phyloP scores from a whole-genome alignment of 2,113 vertebrate genomes.

The Willisornis vidua region DNA sequence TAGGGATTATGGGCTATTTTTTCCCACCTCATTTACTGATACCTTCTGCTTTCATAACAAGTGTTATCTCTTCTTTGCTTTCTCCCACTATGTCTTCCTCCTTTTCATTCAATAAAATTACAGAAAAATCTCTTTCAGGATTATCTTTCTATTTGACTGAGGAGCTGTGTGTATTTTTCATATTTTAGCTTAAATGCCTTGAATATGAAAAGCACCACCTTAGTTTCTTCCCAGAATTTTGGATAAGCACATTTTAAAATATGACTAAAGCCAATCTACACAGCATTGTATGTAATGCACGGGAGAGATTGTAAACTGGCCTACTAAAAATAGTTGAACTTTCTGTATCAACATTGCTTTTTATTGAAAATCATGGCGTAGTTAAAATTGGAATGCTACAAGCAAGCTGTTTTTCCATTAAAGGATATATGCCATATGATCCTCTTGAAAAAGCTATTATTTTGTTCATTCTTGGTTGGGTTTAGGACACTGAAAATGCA shows the following conservation, averaged over 20 bases:
- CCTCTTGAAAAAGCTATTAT: not conserved
- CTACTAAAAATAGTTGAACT: constrained; percentile 2
- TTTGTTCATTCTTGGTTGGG: not conserved
- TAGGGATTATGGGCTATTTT: not conserved
- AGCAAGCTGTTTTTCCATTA: not conserved
- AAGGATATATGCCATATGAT: not conserved
- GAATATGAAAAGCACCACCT: not conserved
- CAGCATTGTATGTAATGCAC: not conserved
- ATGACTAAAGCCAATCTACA: not conserved
- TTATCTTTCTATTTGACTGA: not conserved
- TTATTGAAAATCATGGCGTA: not conserved
- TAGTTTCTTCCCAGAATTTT: not conserved
- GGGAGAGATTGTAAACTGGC: not conserved
- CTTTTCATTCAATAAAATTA: not conserved
- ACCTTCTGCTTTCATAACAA: not conserved
- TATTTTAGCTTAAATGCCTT: not conserved
- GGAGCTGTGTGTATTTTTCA: not conserved
- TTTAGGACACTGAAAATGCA: not conserved
- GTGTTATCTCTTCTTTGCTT: not conserved
- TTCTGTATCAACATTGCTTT: not conserved
- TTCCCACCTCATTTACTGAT: not conserved
- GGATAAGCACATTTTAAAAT: not conserved
- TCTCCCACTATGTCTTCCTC: fast-evolving
- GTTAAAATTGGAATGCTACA: not conserved
- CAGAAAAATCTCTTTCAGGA: not conserved